These are phyloP conservation scores for Zosterops hypoxanthus DNA, from an alignment of 2,113 vertebrate genomes.

Conservation along the genomic window DNA sequence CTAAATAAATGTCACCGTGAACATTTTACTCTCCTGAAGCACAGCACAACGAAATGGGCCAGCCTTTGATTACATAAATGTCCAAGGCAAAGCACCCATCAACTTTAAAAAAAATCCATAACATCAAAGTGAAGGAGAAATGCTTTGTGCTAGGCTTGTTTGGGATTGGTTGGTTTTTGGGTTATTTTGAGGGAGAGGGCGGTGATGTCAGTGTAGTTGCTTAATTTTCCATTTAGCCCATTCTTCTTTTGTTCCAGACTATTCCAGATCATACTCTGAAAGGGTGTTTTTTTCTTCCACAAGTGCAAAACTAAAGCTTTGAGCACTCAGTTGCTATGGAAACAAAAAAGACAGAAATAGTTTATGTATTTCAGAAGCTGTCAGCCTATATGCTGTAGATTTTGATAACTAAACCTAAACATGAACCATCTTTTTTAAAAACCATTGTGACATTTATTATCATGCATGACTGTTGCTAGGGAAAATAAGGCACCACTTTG, in stretches of 20 bases:
- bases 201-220: background rate
- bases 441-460: slow-evolving; percentile 58
- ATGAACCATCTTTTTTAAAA: slow-evolving; percentile 54
- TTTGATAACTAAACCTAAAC: slow-evolving; percentile 82
- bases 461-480: slow-evolving; percentile 30
- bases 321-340: slow-evolving; percentile 81
- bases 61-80: background rate
- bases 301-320: slow-evolving; percentile 75
- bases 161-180: background rate
- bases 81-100: background rate
- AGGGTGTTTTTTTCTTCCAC: slow-evolving; percentile 43
- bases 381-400: slow-evolving; percentile 78
- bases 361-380: slow-evolving; percentile 83
- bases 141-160: background rate
- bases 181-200: background rate
- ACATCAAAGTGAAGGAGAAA: background rate
- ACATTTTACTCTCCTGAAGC: background rate
- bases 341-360: slow-evolving; percentile 78
- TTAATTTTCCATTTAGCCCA: slow-evolving; percentile 54
- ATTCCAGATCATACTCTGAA: slow-evolving; percentile 67
- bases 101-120: background rate
- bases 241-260: slow-evolving; percentile 76
- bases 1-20: background rate
- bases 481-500: slow-evolving; percentile 67
- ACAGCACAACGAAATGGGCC: background rate